Evolutionary conservation across 2,113 vertebrate species (phyloP), one percentile per base, ranked within the genome.

Genomic region (Prolemur simus): DNA sequence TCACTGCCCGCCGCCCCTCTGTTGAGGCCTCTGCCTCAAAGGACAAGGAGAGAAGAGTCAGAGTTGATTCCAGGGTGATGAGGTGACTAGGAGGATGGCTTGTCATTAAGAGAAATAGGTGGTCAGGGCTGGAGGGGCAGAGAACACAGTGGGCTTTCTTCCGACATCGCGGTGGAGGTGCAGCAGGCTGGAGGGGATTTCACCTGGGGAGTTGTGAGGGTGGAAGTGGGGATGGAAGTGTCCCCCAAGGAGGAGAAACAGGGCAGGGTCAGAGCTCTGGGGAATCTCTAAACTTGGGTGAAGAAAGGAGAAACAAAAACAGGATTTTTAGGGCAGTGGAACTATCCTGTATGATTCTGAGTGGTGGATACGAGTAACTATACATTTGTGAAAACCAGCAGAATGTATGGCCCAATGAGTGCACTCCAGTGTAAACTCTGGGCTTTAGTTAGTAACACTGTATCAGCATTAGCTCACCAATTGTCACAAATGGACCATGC

Each of bases 61-160:
- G 92, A 95, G 96, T 93, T 96, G 91, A 95, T 74, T 95, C 91
- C 15, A 85, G 77, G 52, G 74, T 89, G 87, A 95, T 8, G 14
- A 88, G 58, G 76, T 73, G 42, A 84, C 90, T 68, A 84, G 45
- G 63, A 80, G 27, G 64, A 90, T 71, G 94, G 49, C 60, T 85
- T 96, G 92, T 93, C 95, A 84, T 76, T 34, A 88, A 85, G 82
- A 94, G 89, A 84, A 96, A 91, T 69, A 34, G 56, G 58, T 81
- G 49, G 25, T 49, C 23, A 56, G 81, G 45, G 39, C 23, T 56
- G 21, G 63, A 15, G 69, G 23, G 18, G 39, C 18, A n/a, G 76
- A 32, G 63, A 27, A 34, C 37, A 42, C 32, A 42, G 74, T 21
- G 3, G 74, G 23, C 47, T 77, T 32, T 29, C 74, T 83, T 64